Conservation (phyloP, 2,113 vertebrate genomes). For the Laticauda colubrina region DNA sequence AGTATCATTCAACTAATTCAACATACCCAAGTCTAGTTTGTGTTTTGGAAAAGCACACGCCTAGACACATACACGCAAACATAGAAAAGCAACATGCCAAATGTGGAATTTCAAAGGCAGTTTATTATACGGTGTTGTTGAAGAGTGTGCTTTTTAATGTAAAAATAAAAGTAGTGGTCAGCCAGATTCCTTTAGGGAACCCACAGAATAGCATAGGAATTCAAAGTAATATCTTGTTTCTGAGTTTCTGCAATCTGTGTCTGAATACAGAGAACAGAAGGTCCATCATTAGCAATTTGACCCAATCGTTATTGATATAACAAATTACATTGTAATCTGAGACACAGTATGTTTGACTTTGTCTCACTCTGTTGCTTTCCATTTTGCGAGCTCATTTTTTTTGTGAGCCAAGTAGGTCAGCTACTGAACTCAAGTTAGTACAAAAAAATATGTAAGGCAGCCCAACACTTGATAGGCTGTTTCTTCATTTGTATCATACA, state of each 20-base stretch:
- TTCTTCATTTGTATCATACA: slow-evolving; percentile 22
- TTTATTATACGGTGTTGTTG: not conserved
- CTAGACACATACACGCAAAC: not conserved
- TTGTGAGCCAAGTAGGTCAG: not conserved
- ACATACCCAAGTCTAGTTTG: not conserved
- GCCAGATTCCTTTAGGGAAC: not conserved
- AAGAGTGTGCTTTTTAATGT: not conserved
- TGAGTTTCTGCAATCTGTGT: not conserved
- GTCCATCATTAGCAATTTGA: not conserved
- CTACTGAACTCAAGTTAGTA: slow-evolving; percentile 13
- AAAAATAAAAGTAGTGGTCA: not conserved
- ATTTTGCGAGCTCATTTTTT: rapidly evolving
- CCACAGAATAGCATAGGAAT: not conserved
- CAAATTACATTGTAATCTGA: not conserved
- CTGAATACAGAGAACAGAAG: not conserved
- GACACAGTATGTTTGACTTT: not conserved
- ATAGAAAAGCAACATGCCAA: not conserved
- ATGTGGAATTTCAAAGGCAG: not conserved
- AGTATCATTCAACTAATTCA: not conserved
- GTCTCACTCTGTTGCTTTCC: not conserved
- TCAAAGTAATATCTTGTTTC: too few species aligned
- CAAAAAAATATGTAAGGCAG: slow-evolving; percentile 4
- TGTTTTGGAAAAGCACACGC: not conserved
- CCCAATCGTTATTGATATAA: not conserved
- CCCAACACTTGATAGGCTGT: not conserved